Evolutionary conservation across 2,888 invertebrate genomes (phyloP), one percentile per base, ranked within the genome.

Genomic region (Microctonus brassicae): DNA sequence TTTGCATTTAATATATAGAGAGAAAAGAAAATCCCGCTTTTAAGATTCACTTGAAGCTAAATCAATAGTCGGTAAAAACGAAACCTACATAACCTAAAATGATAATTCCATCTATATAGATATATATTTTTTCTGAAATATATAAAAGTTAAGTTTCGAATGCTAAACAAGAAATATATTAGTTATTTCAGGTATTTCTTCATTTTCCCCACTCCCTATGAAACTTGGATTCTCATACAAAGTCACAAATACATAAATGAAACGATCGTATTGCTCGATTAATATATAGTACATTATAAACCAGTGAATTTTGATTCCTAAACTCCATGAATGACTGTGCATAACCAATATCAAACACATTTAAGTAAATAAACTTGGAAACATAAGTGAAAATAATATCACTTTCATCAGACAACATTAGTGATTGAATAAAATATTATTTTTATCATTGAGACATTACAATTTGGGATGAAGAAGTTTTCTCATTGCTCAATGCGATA

Each of bases 261-360:
- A 34, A 20, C 0, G 20, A 60, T 20, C 34, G 22, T 60, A 10
- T 62, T 62, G 42, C 62, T 36, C 22, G 42, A 60, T 34, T 60
- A 29, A 29, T 29, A 63, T n/a, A 52, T 47, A 33, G 47, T 47
- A 29, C 47, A 63, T 63, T 29, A 20, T n/a, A n/a, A n/a, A n/a
- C n/a, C 9, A 63, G 63, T 63, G 47, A 47, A 26, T 47, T 62
- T 63, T 29, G 52, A 52, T 63, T 63, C 20, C 33, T 63, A 63
- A 29, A n/a, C n/a, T n/a, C n/a, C n/a, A n/a, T n/a, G n/a, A n/a
- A 63, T 63, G 63, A 63, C 63, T 63, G 33, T 17, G 42, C 47
- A 63, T 63, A 63, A 63, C 47, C 29, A 29, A 42, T n/a, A n/a
- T n/a, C n/a, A n/a, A n/a, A n/a, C 17, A 47, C 47, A 29, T 20